A percentile compares a stretch with the other conserved stretches of the same genome.
Conservation (phyloP, 2,797 vertebrate species). For the Mallotus villosus region DNA sequence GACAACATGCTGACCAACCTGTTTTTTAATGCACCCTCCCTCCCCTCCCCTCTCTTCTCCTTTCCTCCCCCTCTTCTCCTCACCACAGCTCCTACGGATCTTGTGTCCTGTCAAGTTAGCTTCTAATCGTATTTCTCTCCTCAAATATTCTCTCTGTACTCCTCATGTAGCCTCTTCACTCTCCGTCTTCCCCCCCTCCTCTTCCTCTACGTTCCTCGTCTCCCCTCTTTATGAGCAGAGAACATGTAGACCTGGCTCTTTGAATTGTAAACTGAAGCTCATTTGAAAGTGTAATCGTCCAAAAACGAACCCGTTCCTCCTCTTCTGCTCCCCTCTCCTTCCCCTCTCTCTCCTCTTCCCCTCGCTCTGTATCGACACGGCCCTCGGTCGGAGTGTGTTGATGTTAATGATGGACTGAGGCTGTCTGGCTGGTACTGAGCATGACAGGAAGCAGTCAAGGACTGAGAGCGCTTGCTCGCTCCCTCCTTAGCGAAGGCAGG, state of each 20-base stretch:
- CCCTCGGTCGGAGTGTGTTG: not conserved
- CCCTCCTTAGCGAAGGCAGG: slow-evolving; percentile 19
- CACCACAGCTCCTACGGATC: not conserved
- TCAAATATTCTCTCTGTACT: slow-evolving; percentile 15
- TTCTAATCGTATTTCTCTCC: slow-evolving; percentile 8
- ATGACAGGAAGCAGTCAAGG: slow-evolving; percentile 26
- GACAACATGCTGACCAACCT: not conserved
- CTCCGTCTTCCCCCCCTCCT: not conserved
- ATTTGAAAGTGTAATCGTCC: slow-evolving; percentile 61
- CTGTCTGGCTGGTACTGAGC: not conserved
- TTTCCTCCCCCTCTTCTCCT: slow-evolving; percentile 22
- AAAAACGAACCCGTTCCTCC: slow-evolving; percentile 31
- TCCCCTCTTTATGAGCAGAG: slow-evolving; percentile 4
- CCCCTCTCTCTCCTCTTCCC: not conserved
- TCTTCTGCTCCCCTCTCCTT: slow-evolving; percentile 42
- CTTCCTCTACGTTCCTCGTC: not conserved
- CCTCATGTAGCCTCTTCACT: not conserved
- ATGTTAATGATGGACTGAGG: not conserved
- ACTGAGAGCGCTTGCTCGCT: slow-evolving; percentile 4
- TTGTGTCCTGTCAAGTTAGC: not conserved
- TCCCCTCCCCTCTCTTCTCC: slow-evolving; percentile 1
- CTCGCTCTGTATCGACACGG: not conserved
- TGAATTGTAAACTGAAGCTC: slow-evolving; percentile 46
- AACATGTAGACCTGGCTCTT: slow-evolving; percentile 53
- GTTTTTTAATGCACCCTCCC: not conserved